Percentiles rank a stretch among this genome's conserved stretches.
These are phyloP conservation scores for Conus ventricosus DNA, from an alignment of 1,140 invertebrate genomes.

Conservation along the genomic window DNA sequence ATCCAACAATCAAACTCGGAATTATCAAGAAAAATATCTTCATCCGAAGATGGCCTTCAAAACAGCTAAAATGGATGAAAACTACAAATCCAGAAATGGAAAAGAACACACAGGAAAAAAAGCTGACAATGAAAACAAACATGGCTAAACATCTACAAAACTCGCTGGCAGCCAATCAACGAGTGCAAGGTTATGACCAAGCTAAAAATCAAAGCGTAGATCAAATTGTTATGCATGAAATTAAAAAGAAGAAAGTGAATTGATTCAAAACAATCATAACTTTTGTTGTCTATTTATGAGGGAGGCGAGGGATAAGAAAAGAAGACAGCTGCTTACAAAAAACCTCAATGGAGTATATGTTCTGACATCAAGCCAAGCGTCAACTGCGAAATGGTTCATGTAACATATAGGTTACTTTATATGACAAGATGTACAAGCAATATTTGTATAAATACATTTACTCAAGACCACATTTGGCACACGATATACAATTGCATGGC, in stretches of 20 bases:
- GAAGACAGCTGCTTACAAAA: not conserved
- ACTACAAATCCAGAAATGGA: conserved; percentile 35
- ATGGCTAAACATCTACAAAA: conserved; percentile 37
- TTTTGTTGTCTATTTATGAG: conserved; percentile 29
- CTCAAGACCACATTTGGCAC: conserved; percentile 29
- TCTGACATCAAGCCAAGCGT: conserved; percentile 38
- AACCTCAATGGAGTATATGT: not conserved
- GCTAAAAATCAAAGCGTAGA: conserved; percentile 37
- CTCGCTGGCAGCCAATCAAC: not conserved
- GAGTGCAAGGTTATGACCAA: conserved; percentile 28
- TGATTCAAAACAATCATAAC: conserved; percentile 38
- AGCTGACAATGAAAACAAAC: conserved; percentile 14
- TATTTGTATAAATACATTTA: conserved; percentile 9
- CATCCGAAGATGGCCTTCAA: conserved; percentile 20
- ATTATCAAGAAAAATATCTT: conserved; percentile 30
- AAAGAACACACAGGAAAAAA: conserved; percentile 7
- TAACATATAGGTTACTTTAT: not conserved
- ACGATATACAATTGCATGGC: conserved; percentile 25
- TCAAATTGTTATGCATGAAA: conserved; percentile 22
- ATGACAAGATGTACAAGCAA: conserved; percentile 2
- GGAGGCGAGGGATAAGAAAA: not conserved
- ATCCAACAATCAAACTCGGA: conserved; percentile 36
- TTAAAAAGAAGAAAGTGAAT: conserved; percentile 25
- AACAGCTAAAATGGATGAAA: conserved; percentile 33
- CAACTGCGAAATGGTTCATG: conserved; percentile 15